phyloP scores from a whole-genome alignment of 2,113 vertebrate species.

The Cebidichthys violaceus region DNA sequence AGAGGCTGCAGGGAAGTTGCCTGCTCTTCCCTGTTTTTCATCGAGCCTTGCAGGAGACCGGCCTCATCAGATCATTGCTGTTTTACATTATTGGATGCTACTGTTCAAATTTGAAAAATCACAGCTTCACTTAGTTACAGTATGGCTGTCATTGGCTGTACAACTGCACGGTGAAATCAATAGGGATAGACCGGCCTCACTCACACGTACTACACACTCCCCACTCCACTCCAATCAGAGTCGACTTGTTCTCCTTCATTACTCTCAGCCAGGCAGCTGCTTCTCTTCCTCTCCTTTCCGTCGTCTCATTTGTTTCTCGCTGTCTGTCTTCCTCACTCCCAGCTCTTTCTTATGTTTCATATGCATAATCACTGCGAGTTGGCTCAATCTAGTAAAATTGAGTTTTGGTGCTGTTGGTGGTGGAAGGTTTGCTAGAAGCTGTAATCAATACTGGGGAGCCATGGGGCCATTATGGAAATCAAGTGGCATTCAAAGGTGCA shows the following conservation, averaged over 20 bases:
- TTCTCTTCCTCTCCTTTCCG: constrained; percentile 46
- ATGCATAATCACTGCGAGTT: constrained; percentile 72
- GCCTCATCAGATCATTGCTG: not conserved
- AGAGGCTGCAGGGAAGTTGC: too few species aligned
- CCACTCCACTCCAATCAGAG: constrained; percentile 73
- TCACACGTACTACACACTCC: constrained; percentile 42
- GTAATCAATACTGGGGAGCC: constrained; percentile 73
- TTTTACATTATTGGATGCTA: constrained; percentile 40
- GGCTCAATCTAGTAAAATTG: constrained; percentile 75
- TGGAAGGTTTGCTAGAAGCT: constrained; percentile 58
- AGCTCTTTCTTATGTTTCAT: constrained; percentile 49
- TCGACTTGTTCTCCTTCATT: constrained; percentile 73
- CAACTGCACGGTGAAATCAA: constrained; percentile 44
- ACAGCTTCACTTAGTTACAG: constrained; percentile 31
- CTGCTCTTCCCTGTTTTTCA: not conserved
- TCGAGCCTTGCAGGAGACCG: not conserved
- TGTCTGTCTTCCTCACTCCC: constrained; percentile 18
- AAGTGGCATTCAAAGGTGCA: constrained; percentile 59
- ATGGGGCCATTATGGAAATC: constrained; percentile 75
- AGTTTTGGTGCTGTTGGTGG: constrained; percentile 66
- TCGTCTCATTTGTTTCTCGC: constrained; percentile 50
- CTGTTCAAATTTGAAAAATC: constrained; percentile 40
- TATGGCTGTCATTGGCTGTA: constrained; percentile 26
- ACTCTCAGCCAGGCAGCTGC: constrained; percentile 71
- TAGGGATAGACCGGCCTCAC: constrained; percentile 13